Evolutionary conservation across 2,113 vertebrate genomes (phyloP), one percentile per base, ranked within the genome.

Genomic region (Arothron firmamentum): DNA sequence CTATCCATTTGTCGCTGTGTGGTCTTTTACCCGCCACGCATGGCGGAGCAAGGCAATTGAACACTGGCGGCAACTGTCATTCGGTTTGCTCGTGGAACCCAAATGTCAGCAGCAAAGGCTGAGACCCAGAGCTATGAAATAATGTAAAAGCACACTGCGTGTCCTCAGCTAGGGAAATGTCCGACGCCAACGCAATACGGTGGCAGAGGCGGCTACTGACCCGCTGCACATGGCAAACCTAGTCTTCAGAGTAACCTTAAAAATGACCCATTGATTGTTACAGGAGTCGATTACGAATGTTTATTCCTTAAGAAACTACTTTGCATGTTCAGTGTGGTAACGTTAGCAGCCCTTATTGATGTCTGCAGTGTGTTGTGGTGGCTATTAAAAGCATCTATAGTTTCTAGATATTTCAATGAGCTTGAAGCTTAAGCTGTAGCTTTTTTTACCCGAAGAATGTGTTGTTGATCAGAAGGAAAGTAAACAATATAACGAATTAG

Each of bases 1-100:
- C 38, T 48, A 47, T 57, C 20, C 47, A 59, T 76, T 52, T 72
- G 65, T 47, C 21, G 50, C 28, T 43, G 16, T 57, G 66, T 70
- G 78, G 52, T 71, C 67, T 71, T 61, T 65, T 74, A 62, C 62
- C 51, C 54, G 59, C 60, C 67, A 77, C 21, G 63, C 78, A 74
- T 81, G 74, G 63, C n/a, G 17, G 57, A 74, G 53, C 70, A 71
- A 65, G 50, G 63, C 70, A 74, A 81, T 71, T 67, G 74, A 77
- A 68, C 63, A 74, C 74, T 43, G 34, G 62, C 38, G 25, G 78
- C 59, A 31, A 31, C 42, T 31, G 65, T 67, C 66, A 54, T 70
- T 77, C 66, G 25, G 52, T 51, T 56, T 19, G 60, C 45, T 28
- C 3, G 38, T 59, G 67, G 51, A 74, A 67, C 56, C 57, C 38